Evolutionary conservation across 2,797 vertebrate species (phyloP).

Genomic region (Echeneis naucrates): DNA sequence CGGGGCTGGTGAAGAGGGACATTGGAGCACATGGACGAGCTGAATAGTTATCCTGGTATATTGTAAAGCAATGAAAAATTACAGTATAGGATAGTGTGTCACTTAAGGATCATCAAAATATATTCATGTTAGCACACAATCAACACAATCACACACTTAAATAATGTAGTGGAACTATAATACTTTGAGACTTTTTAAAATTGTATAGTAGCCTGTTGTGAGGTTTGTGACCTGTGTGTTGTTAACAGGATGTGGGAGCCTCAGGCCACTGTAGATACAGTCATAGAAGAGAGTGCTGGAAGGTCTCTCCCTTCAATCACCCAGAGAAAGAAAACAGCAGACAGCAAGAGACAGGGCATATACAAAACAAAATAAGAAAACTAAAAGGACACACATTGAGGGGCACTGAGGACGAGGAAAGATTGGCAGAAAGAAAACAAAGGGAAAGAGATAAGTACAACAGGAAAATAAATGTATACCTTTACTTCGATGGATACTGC

Average conservation of each 20-base stretch:
- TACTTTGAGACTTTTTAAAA: slow-evolving; percentile 7
- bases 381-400: background rate
- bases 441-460: background rate
- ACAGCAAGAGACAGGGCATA: slow-evolving; percentile 8
- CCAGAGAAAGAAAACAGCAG: slow-evolving; percentile 16
- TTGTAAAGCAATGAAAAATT: slow-evolving; percentile 33
- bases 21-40: slow-evolving; percentile 40
- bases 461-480: background rate
- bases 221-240: slow-evolving; percentile 42
- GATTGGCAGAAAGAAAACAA: background rate
- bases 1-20: slow-evolving; percentile 25
- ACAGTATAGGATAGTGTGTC: slow-evolving; percentile 16
- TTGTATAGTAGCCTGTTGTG: slow-evolving; percentile 21
- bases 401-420: background rate
- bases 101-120: slow-evolving; percentile 19
- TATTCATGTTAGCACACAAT: background rate
- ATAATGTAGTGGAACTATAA: background rate
- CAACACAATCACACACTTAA: background rate
- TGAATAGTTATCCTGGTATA: slow-evolving; percentile 23
- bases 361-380: background rate
- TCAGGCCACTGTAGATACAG: slow-evolving; percentile 38
- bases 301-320: slow-evolving; percentile 33
- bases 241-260: slow-evolving; percentile 43
- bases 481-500: background rate
- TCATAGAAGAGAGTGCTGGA: slow-evolving; percentile 44